A percentile compares a stretch with the other conserved stretches of the same genome.
Conservation (phyloP, 2,113 vertebrate genomes). For the Chionis minor region DNA sequence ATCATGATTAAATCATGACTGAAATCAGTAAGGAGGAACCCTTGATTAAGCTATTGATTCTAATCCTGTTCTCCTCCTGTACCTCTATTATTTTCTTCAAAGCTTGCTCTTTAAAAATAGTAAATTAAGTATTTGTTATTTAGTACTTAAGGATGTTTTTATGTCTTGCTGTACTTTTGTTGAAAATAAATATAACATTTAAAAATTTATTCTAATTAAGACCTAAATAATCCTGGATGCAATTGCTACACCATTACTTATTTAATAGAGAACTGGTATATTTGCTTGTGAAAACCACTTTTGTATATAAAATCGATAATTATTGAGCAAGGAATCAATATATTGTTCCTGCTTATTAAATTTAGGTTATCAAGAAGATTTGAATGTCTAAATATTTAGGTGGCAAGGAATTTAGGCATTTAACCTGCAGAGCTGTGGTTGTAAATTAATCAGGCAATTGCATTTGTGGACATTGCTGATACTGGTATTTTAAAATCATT, state of each 20-base stretch:
- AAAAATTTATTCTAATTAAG: background rate
- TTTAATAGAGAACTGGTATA: background rate
- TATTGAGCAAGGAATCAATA: background rate
- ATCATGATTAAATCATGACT: slow-evolving; percentile 9
- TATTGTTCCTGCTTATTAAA: background rate
- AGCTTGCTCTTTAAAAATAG: background rate
- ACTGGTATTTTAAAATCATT: background rate
- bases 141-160: background rate
- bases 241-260: background rate
- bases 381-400: background rate
- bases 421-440: background rate
- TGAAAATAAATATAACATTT: background rate
- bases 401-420: background rate
- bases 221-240: background rate
- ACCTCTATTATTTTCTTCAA: background rate
- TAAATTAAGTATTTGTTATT: background rate
- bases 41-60: slow-evolving; percentile 40
- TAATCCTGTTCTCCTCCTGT: background rate
- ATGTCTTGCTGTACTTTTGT: background rate
- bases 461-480: background rate
- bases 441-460: background rate
- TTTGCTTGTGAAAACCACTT: background rate
- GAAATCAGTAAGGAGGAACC: background rate
- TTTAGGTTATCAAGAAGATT: background rate
- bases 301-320: background rate